Evolutionary conservation across 2,797 vertebrate species (phyloP).

Genomic region (Crotalus adamanteus): DNA sequence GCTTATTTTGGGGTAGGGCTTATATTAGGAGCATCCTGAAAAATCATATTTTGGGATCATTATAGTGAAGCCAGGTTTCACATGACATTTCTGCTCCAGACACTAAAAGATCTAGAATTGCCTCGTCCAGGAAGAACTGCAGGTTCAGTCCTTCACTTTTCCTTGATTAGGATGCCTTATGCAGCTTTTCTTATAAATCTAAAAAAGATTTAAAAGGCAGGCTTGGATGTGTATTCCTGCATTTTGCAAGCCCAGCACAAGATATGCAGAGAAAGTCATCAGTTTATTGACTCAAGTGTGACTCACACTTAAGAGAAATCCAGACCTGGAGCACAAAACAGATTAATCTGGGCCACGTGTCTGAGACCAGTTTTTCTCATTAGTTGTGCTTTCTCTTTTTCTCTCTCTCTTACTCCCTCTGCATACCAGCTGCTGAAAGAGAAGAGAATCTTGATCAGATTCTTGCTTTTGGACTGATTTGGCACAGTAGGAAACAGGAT

Average conservation of each 20-base stretch:
- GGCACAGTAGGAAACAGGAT: neutral
- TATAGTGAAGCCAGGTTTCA: neutral
- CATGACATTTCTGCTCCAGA: neutral
- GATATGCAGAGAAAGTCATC: neutral
- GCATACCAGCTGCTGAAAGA: neutral
- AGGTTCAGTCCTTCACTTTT: neutral
- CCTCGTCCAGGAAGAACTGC: neutral
- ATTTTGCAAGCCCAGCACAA: neutral
- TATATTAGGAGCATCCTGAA: no score
- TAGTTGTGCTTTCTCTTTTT: neutral
- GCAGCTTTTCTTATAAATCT: neutral
- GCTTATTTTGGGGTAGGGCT: no score
- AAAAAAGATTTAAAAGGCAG: neutral
- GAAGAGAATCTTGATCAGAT: neutral
- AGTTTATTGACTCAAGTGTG: slow-evolving; percentile 9
- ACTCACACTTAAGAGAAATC: neutral
- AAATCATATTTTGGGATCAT: no score
- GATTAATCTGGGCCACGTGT: slow-evolving; percentile 8
- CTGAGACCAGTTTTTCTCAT: neutral
- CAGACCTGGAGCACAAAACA: neutral
- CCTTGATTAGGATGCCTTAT: neutral
- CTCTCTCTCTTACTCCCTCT: neutral
- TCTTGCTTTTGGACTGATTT: neutral
- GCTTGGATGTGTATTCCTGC: neutral
- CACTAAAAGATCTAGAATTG: neutral